A percentile compares a stretch with the other conserved stretches of the same genome.
Conservation (phyloP, 2,797 vertebrate genomes). For the Enteromius mattozi region DNA sequence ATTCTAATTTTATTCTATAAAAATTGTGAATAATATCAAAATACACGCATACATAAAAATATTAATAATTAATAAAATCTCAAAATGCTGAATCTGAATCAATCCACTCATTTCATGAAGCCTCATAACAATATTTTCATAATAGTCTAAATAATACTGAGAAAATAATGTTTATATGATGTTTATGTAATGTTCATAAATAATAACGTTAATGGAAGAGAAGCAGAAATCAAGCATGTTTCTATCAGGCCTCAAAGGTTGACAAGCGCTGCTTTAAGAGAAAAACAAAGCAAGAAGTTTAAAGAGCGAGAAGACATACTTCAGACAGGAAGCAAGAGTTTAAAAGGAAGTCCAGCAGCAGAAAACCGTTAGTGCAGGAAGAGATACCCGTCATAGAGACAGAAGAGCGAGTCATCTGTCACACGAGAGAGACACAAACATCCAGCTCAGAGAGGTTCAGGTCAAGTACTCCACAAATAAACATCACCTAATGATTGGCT, state of each 20-base stretch:
- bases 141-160: not conserved
- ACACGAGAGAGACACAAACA: constrained; percentile 66
- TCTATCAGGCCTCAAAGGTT: constrained; percentile 1
- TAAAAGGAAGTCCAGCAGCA: constrained; percentile 50
- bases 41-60: not conserved
- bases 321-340: constrained; percentile 46
- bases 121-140: not conserved
- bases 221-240: not conserved
- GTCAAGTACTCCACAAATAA: not conserved
- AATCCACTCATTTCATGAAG: not conserved
- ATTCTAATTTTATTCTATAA: not conserved
- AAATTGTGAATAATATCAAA: not conserved
- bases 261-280: constrained; percentile 4
- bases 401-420: constrained; percentile 71
- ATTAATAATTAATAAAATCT: not conserved
- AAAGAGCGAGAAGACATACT: constrained; percentile 40
- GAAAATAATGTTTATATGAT: not conserved
- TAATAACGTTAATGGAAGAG: not conserved
- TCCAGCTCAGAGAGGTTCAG: constrained; percentile 38
- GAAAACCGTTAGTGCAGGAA: constrained; percentile 49
- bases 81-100: not conserved
- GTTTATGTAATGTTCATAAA: too few relatives aligned
- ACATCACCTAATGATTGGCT: not conserved
- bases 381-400: constrained; percentile 35
- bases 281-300: constrained; percentile 25